phyloP scores from a whole-genome alignment of 2,113 vertebrate species.

The Callopanchax toddi region DNA sequence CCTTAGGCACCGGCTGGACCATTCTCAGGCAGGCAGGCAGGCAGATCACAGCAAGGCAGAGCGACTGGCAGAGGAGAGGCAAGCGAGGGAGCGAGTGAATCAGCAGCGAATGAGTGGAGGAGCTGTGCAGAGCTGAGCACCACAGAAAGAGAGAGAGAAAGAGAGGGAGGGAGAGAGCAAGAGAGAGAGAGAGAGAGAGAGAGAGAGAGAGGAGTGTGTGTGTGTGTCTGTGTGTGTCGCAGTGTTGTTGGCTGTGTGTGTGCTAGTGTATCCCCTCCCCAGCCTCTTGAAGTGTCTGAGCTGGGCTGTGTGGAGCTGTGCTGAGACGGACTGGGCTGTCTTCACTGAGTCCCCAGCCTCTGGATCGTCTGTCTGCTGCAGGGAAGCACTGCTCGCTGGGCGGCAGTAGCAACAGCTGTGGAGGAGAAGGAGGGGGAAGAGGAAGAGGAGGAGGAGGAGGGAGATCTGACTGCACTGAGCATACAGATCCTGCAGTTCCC shows the following conservation, averaged over 20 bases:
- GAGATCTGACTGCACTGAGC: conserved; percentile 55
- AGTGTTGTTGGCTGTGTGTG: conserved; percentile 64
- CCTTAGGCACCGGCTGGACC: conserved; percentile 85
- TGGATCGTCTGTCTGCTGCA: conserved; percentile 71
- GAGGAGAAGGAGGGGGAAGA: conserved; percentile 54
- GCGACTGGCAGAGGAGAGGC: conserved; percentile 68
- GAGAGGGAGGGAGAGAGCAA: conserved; percentile 10
- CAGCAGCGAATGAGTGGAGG: conserved; percentile 73
- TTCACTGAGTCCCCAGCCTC: conserved; percentile 65
- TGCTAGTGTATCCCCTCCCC: conserved; percentile 74
- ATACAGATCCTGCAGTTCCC: conserved; percentile 72
- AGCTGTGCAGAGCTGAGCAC: conserved; percentile 66
- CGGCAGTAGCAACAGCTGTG: conserved; percentile 77
- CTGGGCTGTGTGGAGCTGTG: conserved; percentile 48
- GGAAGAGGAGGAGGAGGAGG: conserved; percentile 46
- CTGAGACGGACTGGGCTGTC: conserved; percentile 57
- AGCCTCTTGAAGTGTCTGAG: conserved; percentile 64
- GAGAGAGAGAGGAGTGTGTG: conserved; percentile 13
- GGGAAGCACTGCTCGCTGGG: conserved; percentile 63
- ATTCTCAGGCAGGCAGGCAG: conserved; percentile 78
- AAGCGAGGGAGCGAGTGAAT: conserved; percentile 71
- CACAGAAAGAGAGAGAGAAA: conserved; percentile 51
- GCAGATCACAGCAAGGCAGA: conserved; percentile 72
- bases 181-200: conserved; percentile 50
- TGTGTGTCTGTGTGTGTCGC: conserved; percentile 57